These are phyloP conservation scores for Drosophila setosimentum DNA, from an alignment of 2,888 invertebrate genomes.

Conservation along the genomic window DNA sequence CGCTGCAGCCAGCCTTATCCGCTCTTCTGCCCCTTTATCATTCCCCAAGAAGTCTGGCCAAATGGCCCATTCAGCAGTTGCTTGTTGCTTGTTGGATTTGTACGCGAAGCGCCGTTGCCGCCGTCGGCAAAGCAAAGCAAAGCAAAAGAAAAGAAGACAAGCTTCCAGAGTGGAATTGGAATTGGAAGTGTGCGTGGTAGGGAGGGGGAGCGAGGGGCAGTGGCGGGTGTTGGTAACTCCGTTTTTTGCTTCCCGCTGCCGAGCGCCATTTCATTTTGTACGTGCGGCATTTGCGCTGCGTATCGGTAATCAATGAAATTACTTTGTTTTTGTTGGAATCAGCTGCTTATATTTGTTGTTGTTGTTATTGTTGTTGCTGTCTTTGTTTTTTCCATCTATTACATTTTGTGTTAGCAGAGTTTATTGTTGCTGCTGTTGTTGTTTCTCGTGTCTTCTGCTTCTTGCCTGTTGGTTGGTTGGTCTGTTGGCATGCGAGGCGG, in stretches of 20 bases:
- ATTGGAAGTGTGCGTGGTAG: background rate
- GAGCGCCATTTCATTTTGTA: conserved; percentile 57
- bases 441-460: conserved; percentile 38
- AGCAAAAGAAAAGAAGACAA: conserved; percentile 35
- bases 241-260: conserved; percentile 33
- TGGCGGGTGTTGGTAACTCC: conserved; percentile 24
- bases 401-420: conserved; percentile 47
- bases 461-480: conserved; percentile 34
- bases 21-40: conserved; percentile 2
- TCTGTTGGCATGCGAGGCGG: conserved; percentile 64
- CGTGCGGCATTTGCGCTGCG: conserved; percentile 71
- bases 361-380: conserved; percentile 39
- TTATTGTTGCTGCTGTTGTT: conserved; percentile 42
- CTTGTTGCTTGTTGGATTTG: conserved; percentile 49
- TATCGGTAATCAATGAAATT: conserved; percentile 81
- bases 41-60: conserved; percentile 43
- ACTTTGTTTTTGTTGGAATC: conserved; percentile 70
- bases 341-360: conserved; percentile 67
- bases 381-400: conserved; percentile 62
- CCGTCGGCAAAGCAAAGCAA: conserved; percentile 64
- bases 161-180: conserved; percentile 23
- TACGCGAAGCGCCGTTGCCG: conserved; percentile 77
- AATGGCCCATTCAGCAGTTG: conserved; percentile 68
- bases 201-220: background rate
- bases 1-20: background rate